Evolutionary conservation across 2,113 vertebrate species (phyloP).

Genomic region (Uropsilus gracilis): DNA sequence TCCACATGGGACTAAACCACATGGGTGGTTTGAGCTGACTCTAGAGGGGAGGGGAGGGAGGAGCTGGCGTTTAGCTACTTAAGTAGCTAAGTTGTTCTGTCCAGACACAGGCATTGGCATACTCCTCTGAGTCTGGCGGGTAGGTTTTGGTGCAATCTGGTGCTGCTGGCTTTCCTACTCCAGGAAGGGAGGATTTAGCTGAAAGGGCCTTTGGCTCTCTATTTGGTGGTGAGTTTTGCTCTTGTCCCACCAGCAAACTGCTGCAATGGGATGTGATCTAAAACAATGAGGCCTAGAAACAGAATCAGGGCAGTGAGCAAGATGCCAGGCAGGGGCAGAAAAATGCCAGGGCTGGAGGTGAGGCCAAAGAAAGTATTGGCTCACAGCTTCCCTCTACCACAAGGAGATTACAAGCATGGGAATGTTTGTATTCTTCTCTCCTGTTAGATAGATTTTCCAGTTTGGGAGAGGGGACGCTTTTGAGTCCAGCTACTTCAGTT

Average conservation of each 20-base stretch:
- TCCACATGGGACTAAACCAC: conserved; percentile 42
- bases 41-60: conserved; percentile 51
- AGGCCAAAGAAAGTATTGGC: conserved; percentile 63
- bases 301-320: conserved; percentile 64
- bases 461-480: conserved; percentile 54
- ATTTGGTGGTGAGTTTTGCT: conserved; percentile 65
- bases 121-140: not conserved
- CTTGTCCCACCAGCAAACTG: conserved; percentile 42
- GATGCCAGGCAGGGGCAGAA: conserved; percentile 42
- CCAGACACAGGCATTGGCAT: not conserved
- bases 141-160: not conserved
- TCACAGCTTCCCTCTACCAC: conserved; percentile 51
- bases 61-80: conserved; percentile 27
- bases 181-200: not conserved
- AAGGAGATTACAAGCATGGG: conserved; percentile 73
- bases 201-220: conserved; percentile 23
- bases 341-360: conserved; percentile 19
- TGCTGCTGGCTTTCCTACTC: not conserved
- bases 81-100: not conserved
- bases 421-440: conserved; percentile 67
- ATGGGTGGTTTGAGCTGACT: conserved; percentile 65
- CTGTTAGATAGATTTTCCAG: conserved; percentile 86
- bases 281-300: conserved; percentile 79
- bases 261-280: conserved; percentile 72
- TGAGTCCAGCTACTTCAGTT: conserved; percentile 88